Evolutionary conservation across 2,888 invertebrate species (phyloP).

Genomic region (Sisyra nigra): DNA sequence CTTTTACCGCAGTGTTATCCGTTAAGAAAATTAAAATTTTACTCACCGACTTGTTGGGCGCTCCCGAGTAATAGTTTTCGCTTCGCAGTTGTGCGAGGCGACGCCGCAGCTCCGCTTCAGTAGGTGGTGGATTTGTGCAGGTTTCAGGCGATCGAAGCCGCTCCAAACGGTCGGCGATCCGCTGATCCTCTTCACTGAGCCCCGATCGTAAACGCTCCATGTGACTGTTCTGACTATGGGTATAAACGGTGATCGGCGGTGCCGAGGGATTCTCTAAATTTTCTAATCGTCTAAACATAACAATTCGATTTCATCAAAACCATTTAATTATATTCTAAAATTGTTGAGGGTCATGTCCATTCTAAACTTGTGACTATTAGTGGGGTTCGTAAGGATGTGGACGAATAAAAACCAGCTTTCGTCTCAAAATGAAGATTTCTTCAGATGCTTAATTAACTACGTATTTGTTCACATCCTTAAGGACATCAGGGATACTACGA

Average conservation of each 20-base stretch:
- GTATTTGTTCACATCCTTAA: no score
- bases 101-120: constrained; percentile 45
- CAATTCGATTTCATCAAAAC: no score
- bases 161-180: constrained; percentile 47
- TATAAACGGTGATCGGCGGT: constrained; percentile 38
- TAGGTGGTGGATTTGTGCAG: constrained; percentile 28
- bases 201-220: constrained; percentile 24
- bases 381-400: no score
- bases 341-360: no score
- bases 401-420: no score
- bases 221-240: constrained; percentile 24
- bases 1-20: background rate
- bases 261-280: constrained; percentile 34
- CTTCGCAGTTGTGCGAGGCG: constrained; percentile 54
- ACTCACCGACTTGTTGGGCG: constrained; percentile 17
- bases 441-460: no score
- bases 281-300: constrained; percentile 28
- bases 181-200: constrained; percentile 35
- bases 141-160: constrained; percentile 43
- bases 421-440: no score
- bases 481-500: no score
- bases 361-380: no score
- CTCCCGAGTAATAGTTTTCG: constrained; percentile 26
- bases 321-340: no score
- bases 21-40: background rate